phyloP scores from a whole-genome alignment of 2,888 invertebrate genomes.

The Philhelius pedissequus region DNA sequence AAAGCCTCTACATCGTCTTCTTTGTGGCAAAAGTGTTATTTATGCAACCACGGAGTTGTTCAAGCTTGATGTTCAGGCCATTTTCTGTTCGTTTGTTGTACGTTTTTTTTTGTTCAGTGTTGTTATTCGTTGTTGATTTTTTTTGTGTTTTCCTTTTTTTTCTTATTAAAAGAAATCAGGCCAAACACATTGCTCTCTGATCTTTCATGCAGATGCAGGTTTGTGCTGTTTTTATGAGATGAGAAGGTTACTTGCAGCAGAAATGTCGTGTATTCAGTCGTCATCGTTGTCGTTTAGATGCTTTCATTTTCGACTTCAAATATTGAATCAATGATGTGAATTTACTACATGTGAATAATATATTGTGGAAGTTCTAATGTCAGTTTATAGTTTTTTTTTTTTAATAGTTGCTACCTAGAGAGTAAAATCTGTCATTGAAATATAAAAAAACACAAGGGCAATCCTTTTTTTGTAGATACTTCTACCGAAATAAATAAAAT shows the following conservation, averaged over 20 bases:
- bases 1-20: conserved; percentile 44
- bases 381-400: not conserved
- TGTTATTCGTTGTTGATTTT: not conserved
- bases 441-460: no score
- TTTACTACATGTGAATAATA: not conserved
- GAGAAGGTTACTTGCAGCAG: conserved; percentile 21
- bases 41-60: conserved; percentile 55
- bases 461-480: no score
- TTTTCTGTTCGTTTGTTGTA: conserved; percentile 12
- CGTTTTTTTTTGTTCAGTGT: conserved; percentile 9
- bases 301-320: conserved; percentile 7
- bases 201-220: conserved; percentile 45
- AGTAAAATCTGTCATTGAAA: not conserved
- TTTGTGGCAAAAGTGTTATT: conserved; percentile 62
- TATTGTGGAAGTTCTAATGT: not conserved
- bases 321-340: not conserved
- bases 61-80: conserved; percentile 40
- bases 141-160: not conserved
- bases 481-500: not conserved
- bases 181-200: conserved; percentile 46
- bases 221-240: conserved; percentile 43
- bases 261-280: conserved; percentile 12
- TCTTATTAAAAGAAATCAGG: conserved; percentile 43
- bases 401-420: not conserved
- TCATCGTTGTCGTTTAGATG: not conserved